Conservation (phyloP, 2,113 vertebrate species). For the Tupaia tana region DNA sequence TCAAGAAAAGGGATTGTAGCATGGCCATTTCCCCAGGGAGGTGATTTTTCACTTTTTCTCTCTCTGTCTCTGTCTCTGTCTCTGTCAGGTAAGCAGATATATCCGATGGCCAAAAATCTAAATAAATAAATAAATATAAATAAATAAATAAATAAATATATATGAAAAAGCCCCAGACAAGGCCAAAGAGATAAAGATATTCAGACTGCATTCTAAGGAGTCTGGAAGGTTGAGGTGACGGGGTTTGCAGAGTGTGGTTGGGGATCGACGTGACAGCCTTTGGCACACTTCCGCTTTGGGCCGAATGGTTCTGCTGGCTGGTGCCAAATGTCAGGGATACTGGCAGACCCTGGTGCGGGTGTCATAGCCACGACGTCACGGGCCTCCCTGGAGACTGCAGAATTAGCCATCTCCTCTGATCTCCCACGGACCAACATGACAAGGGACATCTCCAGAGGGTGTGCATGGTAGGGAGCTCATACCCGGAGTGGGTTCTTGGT, state of each 20-base stretch:
- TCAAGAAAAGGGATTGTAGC: too few relatives aligned
- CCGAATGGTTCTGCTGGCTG: slow-evolving; percentile 61
- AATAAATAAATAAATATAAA: too few relatives aligned
- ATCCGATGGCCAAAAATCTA: too few relatives aligned
- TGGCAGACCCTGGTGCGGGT: neutral
- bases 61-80: too few relatives aligned
- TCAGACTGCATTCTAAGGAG: slow-evolving; percentile 75
- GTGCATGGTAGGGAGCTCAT: neutral
- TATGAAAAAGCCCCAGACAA: slow-evolving; percentile 78
- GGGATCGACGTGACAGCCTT: neutral
- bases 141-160: neutral
- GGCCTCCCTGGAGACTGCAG: neutral
- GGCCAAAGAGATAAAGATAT: slow-evolving; percentile 62
- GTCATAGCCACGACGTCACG: neutral
- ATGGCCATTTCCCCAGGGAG: too few relatives aligned
- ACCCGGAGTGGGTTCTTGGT: neutral
- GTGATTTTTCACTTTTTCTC: too few relatives aligned
- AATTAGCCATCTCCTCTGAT: neutral
- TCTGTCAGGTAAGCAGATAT: too few relatives aligned
- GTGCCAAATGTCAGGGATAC: slow-evolving; percentile 66
- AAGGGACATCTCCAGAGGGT: neutral
- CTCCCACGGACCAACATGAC: neutral
- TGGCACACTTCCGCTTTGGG: neutral
- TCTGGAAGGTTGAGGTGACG: slow-evolving; percentile 8
- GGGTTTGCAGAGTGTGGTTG: neutral